Base-by-base conservation (phyloP, 2,888 invertebrate species). In the Acanthosoma haemorrhoidale region DNA sequence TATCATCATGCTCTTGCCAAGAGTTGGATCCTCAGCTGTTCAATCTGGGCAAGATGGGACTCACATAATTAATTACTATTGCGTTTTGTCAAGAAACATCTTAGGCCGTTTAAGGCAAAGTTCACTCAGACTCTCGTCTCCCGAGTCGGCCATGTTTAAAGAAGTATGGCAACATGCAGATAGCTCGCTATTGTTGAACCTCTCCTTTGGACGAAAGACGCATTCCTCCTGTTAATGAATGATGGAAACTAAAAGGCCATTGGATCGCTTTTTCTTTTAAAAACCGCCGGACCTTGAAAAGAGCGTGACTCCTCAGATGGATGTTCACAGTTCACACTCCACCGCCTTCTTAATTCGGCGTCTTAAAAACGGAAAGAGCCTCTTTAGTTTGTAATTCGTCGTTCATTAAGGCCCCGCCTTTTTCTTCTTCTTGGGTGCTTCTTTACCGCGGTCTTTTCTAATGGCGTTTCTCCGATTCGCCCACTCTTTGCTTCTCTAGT, bases 341-440 rank as follows among this genome's bases (percentile, higher is more conserved):
- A 36, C 21, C 36, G 61, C 13, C 8, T 38, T 18, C 34, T n/a
- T 61, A 34, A 61, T 61, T 61, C 61, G 6, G 4, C 61, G 21
- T 16, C 4, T 11, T 4, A 61, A 61, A 34, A 61, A 61, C 38
- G 16, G 21, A 61, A 61, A 36, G 61, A 61, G 34, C 36, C 21
- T 61, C 34, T 61, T 61, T 61, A 61, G 34, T 61, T 61, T 61
- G 36, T 34, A 38, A 36, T n/a, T 61, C 36, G 21, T 11, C n/a
- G 38, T 61, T 61, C 61, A 61, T 61, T 61, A 61, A 18, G 18
- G 11, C 61, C 25, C n/a, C n/a, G n/a, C n/a, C 25, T 51, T 51
- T 25, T 51, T 51, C 25, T n/a, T 5, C 51, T 51, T 18, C 16
- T 43, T 43, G 3, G 11, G 21, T 43, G 9, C 9, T 32, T 43